A percentile compares a stretch with the other conserved stretches of the same genome.
These are phyloP conservation scores for Sapajus apella DNA, from an alignment of 2,113 vertebrate species.

Conservation along the genomic window DNA sequence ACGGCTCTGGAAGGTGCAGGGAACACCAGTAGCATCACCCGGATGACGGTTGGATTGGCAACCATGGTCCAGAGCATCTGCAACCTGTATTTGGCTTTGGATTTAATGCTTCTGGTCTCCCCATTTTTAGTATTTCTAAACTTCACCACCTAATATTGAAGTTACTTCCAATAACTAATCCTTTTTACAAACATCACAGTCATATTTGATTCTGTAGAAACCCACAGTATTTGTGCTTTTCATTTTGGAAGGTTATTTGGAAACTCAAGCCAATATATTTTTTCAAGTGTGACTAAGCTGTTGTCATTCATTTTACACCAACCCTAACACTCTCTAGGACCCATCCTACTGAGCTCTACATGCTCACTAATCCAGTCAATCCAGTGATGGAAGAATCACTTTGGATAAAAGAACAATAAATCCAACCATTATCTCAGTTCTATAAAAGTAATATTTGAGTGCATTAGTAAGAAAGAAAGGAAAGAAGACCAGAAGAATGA, in stretches of 20 bases:
- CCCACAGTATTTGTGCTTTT: slow-evolving; percentile 70
- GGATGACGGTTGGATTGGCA: neutral
- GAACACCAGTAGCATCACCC: no score
- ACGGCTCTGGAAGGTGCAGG: neutral
- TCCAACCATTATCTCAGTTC: slow-evolving; percentile 28
- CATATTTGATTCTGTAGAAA: slow-evolving; percentile 75
- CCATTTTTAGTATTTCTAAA: slow-evolving; percentile 67
- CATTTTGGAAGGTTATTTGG: slow-evolving; percentile 76
- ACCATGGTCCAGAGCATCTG: neutral
- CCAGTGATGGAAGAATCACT: slow-evolving; percentile 14
- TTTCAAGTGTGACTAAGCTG: slow-evolving; percentile 76
- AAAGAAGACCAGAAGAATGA: slow-evolving; percentile 36
- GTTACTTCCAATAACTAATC: slow-evolving; percentile 71
- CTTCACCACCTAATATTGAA: slow-evolving; percentile 68
- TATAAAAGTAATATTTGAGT: slow-evolving; percentile 52
- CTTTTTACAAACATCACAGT: slow-evolving; percentile 70
- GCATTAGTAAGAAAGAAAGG: slow-evolving; percentile 52
- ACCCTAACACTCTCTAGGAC: slow-evolving; percentile 13
- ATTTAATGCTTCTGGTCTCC: slow-evolving; percentile 65
- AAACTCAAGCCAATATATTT: slow-evolving; percentile 69
- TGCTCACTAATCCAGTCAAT: slow-evolving; percentile 30
- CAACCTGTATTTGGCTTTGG: slow-evolving; percentile 61
- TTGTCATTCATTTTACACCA: slow-evolving; percentile 64
- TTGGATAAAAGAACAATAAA: slow-evolving; percentile 63
- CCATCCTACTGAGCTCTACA: neutral